Percentiles rank a stretch among this genome's conserved stretches.
Conservation (phyloP, 2,888 invertebrate genomes). For the Tetrapedia diversipes region DNA sequence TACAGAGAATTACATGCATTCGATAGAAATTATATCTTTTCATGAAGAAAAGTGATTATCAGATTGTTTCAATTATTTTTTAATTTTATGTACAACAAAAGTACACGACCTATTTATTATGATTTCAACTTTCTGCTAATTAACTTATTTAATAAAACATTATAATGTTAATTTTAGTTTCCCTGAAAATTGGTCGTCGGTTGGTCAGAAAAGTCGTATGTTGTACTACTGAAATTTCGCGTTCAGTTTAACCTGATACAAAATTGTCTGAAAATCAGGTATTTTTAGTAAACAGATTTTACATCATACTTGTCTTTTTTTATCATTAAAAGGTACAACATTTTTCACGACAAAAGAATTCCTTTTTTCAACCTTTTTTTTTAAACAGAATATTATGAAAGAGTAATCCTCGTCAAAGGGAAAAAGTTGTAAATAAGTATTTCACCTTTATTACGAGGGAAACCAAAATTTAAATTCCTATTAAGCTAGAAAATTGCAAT, state of each 20-base stretch:
- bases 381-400: background rate
- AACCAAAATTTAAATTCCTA: conserved; percentile 5
- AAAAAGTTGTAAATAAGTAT: background rate
- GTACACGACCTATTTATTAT: background rate
- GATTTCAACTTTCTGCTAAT: background rate
- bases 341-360: background rate
- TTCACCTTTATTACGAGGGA: background rate
- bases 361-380: background rate
- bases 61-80: background rate
- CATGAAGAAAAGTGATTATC: background rate
- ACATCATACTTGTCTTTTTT: background rate
- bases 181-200: conserved; percentile 2
- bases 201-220: conserved; percentile 22
- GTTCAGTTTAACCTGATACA: background rate
- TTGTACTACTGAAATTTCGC: conserved; percentile 35
- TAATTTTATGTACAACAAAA: background rate
- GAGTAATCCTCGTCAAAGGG: background rate
- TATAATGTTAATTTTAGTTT: background rate
- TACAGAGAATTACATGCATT: too few relatives aligned
- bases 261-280: background rate
- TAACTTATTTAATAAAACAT: background rate
- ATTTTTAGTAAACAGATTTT: conserved; percentile 13
- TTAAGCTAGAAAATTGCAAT: background rate
- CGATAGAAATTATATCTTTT: background rate
- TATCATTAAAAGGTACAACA: background rate